Conservation (phyloP, 2,888 invertebrate species). For the Tenthredo amoena region DNA sequence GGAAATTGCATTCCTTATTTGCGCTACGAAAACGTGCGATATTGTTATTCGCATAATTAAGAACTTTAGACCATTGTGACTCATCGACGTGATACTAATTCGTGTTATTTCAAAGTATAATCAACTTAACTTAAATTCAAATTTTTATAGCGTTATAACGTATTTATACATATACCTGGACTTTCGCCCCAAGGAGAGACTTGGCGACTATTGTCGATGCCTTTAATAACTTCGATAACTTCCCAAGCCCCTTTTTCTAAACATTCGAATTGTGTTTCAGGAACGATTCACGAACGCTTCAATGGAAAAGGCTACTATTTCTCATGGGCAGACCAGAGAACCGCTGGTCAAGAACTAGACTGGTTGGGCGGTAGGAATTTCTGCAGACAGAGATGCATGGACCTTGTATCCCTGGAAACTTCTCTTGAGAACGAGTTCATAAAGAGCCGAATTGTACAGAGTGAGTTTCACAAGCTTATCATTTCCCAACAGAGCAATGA, state of each 20-base stretch:
- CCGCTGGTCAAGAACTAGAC: slow-evolving; percentile 88
- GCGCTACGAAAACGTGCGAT: neutral
- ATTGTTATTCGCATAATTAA: slow-evolving; percentile 11
- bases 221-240: neutral
- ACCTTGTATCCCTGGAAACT: slow-evolving; percentile 91
- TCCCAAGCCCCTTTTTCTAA: neutral
- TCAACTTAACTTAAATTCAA: no score
- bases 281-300: slow-evolving; percentile 77
- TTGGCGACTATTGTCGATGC: neutral
- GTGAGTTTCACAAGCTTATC: slow-evolving; percentile 79
- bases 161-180: no score
- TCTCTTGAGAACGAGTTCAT: slow-evolving; percentile 93
- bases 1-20: slow-evolving; percentile 24
- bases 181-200: neutral
- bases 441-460: slow-evolving; percentile 88
- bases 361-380: slow-evolving; percentile 93
- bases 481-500: neutral
- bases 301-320: slow-evolving; percentile 90
- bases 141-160: no score
- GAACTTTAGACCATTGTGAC: neutral
- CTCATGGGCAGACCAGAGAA: slow-evolving; percentile 90
- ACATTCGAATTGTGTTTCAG: slow-evolving; percentile 62
- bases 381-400: slow-evolving; percentile 94
- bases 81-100: neutral
- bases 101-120: neutral